Evolutionary conservation across 2,888 invertebrate genomes (phyloP).

Genomic region (Elmis aenea): DNA sequence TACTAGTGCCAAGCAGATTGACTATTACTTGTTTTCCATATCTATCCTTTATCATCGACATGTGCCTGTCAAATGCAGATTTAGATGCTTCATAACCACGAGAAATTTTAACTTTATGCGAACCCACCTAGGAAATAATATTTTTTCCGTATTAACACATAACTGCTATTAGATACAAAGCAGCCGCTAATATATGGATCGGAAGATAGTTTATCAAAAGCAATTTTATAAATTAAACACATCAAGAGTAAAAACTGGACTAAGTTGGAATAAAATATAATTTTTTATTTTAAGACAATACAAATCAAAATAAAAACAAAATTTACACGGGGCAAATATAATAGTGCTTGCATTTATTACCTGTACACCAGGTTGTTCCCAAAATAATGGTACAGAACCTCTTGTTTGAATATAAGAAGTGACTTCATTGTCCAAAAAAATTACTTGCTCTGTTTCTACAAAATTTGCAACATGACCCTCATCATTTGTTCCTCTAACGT

Average conservation of each 20-base stretch:
- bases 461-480: conserved; percentile 99
- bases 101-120: conserved; percentile 96
- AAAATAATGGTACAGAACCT: conserved; percentile 96
- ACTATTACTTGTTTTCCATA: conserved; percentile 91
- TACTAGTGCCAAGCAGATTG: conserved; percentile 84
- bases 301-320: too few relatives aligned
- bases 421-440: conserved; percentile 85
- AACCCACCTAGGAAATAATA: conserved; percentile 66
- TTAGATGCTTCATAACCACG: conserved; percentile 92
- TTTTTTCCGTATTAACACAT: too few relatives aligned
- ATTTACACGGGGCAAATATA: too few relatives aligned
- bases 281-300: too few relatives aligned
- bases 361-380: conserved; percentile 98
- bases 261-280: too few relatives aligned
- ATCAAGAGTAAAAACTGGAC: too few relatives aligned
- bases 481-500: conserved; percentile 98
- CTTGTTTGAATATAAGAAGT: conserved; percentile 88
- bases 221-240: too few relatives aligned
- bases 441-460: conserved; percentile 98
- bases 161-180: too few relatives aligned
- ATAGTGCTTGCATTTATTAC: too few relatives aligned
- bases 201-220: too few relatives aligned
- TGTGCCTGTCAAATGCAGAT: conserved; percentile 89
- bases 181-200: too few relatives aligned
- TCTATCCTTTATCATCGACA: conserved; percentile 75